phyloP scores from a whole-genome alignment of 2,888 invertebrate genomes.

The Pseudoips prasinana region DNA sequence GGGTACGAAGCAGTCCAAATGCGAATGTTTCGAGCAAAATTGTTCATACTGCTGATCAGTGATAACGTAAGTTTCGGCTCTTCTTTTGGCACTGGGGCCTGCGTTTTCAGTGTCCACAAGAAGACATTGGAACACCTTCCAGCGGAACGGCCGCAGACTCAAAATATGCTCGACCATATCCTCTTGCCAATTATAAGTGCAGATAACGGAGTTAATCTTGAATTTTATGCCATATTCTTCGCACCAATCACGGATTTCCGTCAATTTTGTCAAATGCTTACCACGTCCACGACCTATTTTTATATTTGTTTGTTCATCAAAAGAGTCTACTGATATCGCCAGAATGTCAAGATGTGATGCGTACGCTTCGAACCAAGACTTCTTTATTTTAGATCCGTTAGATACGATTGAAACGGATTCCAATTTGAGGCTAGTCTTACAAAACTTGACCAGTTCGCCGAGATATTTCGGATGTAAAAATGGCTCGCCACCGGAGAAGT shows the following conservation, averaged over 20 bases:
- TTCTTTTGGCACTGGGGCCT: slow-evolving; percentile 2
- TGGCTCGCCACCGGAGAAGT: slow-evolving; percentile 11
- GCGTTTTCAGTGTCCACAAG: slow-evolving; percentile 9
- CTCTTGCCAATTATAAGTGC: slow-evolving; percentile 9
- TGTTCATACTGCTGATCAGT: slow-evolving; percentile 1
- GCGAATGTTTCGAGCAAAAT: slow-evolving; percentile 6
- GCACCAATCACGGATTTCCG: slow-evolving; percentile 5
- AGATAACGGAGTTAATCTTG: slow-evolving; percentile 8
- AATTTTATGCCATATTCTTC: slow-evolving; percentile 8
- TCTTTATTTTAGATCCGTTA: slow-evolving; percentile 7
- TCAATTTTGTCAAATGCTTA: slow-evolving; percentile 3
- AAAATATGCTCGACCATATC: slow-evolving; percentile 6
- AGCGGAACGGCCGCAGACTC: slow-evolving; percentile 5
- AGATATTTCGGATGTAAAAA: slow-evolving; percentile 8
- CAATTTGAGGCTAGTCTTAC: slow-evolving; percentile 3
- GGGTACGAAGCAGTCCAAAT: slow-evolving; percentile 6
- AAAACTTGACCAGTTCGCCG: slow-evolving; percentile 7
- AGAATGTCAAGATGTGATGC: slow-evolving; percentile 5
- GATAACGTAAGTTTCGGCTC: background rate
- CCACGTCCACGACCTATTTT: slow-evolving; percentile 8
- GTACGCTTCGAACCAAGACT: slow-evolving; percentile 4
- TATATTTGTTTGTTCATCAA: slow-evolving; percentile 6
- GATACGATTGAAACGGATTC: slow-evolving; percentile 9
- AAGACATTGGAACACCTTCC: slow-evolving; percentile 10
- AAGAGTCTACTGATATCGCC: slow-evolving; percentile 8